phyloP scores from a whole-genome alignment of 2,797 vertebrate genomes.

The Cephalopachus bancanus region DNA sequence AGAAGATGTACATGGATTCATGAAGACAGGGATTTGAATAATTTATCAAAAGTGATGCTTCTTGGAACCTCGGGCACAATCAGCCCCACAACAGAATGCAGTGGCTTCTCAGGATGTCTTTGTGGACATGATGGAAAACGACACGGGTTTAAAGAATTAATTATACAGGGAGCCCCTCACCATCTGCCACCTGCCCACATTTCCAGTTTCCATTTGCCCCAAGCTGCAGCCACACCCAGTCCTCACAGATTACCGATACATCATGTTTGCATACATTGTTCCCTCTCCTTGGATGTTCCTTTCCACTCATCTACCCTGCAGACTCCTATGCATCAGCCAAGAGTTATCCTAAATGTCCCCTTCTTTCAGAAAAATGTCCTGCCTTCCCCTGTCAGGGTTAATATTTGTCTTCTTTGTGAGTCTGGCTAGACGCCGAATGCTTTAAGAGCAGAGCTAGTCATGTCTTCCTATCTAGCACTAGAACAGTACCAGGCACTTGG shows the following conservation, averaged over 20 bases:
- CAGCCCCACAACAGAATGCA: not conserved
- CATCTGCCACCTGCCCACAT: not conserved
- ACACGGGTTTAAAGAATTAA: not conserved
- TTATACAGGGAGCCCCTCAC: not conserved
- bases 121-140: not conserved
- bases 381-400: not conserved
- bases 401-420: not conserved
- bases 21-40: constrained; percentile 63
- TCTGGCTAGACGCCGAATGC: not conserved
- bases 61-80: not conserved
- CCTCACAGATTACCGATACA: not conserved
- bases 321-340: not conserved
- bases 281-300: not conserved
- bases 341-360: not conserved
- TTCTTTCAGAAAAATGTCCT: not conserved
- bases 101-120: not conserved
- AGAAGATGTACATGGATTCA: constrained; percentile 36
- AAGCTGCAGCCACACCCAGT: not conserved
- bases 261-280: not conserved
- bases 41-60: constrained; percentile 49
- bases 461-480: not conserved
- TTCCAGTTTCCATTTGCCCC: not conserved
- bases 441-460: not conserved
- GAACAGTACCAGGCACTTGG: not conserved
- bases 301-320: not conserved